Evolutionary conservation across 2,797 vertebrate genomes (phyloP), one percentile per base, ranked within the genome.

Genomic region (Arremon aurantiirostris): DNA sequence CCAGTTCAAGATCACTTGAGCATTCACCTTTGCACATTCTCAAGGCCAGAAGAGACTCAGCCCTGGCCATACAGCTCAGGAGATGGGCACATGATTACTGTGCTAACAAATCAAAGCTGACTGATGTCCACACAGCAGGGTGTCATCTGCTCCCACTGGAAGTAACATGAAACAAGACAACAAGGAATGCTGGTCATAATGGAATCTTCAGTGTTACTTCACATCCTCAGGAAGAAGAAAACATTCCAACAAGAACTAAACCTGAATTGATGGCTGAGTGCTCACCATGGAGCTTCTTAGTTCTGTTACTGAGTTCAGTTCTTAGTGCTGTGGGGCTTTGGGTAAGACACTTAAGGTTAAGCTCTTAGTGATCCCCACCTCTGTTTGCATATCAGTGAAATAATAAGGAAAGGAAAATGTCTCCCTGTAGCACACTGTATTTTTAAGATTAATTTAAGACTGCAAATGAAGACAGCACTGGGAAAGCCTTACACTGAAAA

Each of bases 391-490:
- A 86, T 61, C 49, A 69, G 17, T 59, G 82, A 89, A 89, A 82
- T 61, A 95, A 81, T 47, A 83, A 81, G 20, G 32, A 39, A 85
- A 93, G 30, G 71, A 81, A 92, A 94, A 95, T 11, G 8, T 78
- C 23, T 91, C 91, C 56, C 73, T 46, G 12, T n/a, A 63, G 91
- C n/a, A 87, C 8, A 21, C 10, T 50, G 37, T 66, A 46, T 56
- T 91, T 91, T 61, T 60, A 89, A 93, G 72, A 86, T 75, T 75
- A 92, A 95, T 93, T 89, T 78, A 81, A 85, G 47, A 69, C 65
- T 86, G 30, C 37, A 65, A 61, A 85, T 42, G 34, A 89, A 88
- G 84, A 76, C 28, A 92, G 39, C 56, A 69, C 8, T 35, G 65
- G 59, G 89, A 94, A 44, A 86, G 14, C 59, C 61, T 81, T 18